Percentiles rank a stretch among this genome's conserved stretches.
phyloP scores from a whole-genome alignment of 2,113 vertebrate species.

The Suncus etruscus region DNA sequence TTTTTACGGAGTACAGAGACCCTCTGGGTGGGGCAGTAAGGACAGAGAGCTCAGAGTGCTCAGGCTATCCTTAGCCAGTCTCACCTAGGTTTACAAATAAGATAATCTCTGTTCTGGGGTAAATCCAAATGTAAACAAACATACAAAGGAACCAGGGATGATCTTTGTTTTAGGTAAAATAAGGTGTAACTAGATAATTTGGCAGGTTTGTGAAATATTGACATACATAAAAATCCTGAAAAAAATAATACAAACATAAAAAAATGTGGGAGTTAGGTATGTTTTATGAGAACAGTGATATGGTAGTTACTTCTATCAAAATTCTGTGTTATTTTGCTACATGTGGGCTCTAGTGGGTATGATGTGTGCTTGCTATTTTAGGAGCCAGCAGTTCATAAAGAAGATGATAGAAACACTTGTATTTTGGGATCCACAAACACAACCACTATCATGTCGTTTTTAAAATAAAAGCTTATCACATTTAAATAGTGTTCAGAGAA shows the following conservation, averaged over 20 bases:
- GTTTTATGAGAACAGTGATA: neutral
- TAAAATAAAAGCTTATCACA: neutral
- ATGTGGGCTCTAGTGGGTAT: neutral
- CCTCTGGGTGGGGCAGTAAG: too few relatives aligned
- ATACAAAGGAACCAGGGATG: too few relatives aligned
- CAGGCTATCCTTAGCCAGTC: too few relatives aligned
- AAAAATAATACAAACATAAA: neutral
- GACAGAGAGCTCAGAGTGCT: too few relatives aligned
- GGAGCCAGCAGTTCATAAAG: neutral
- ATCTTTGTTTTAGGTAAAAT: too few relatives aligned
- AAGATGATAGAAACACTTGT: neutral
- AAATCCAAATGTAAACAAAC: too few relatives aligned
- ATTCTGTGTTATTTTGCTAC: too few relatives aligned
- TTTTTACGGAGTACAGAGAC: too few relatives aligned
- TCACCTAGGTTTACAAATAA: too few relatives aligned
- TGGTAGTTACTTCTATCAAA: neutral
- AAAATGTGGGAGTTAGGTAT: neutral
- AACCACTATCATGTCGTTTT: neutral
- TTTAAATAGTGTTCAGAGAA: neutral
- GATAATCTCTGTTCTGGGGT: too few relatives aligned
- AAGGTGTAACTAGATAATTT: neutral
- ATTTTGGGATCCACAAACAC: neutral
- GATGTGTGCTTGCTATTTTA: neutral
- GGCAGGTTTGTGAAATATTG: conserved; percentile 31
- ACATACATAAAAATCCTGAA: neutral